Evolutionary conservation across 2,113 vertebrate genomes (phyloP).

Genomic region (Sander vitreus): DNA sequence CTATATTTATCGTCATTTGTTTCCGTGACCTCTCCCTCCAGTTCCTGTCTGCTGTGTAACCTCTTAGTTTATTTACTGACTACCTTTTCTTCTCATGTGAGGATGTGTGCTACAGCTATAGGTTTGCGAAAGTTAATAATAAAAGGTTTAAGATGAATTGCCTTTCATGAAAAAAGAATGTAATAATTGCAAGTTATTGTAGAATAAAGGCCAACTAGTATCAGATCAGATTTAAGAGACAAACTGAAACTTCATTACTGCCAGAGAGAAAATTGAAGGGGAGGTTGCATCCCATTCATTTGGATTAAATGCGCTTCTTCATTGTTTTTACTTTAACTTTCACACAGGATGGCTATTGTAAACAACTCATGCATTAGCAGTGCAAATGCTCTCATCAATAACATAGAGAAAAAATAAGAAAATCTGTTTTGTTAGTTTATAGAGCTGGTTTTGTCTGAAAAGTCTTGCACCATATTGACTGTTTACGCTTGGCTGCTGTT

Average conservation of each 20-base stretch:
- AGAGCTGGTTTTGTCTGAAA: conserved; percentile 51
- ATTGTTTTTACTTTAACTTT: conserved; percentile 17
- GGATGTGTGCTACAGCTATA: not conserved
- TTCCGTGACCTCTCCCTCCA: not conserved
- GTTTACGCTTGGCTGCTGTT: conserved; percentile 54
- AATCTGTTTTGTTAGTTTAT: conserved; percentile 4
- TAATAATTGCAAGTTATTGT: not conserved
- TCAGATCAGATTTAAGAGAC: conserved; percentile 16
- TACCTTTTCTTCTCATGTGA: not conserved
- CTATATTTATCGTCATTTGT: conserved; percentile 39
- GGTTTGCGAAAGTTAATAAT: conserved; percentile 3
- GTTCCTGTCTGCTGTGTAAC: not conserved
- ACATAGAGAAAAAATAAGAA: conserved; percentile 18
- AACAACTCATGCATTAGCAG: conserved; percentile 18
- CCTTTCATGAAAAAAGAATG: too few species aligned
- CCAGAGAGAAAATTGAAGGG: conserved; percentile 14
- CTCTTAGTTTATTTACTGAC: conserved; percentile 8
- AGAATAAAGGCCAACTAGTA: conserved; percentile 1
- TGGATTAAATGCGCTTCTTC: conserved; percentile 20
- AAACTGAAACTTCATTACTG: conserved; percentile 9
- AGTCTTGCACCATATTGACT: conserved; percentile 63
- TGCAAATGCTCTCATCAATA: conserved; percentile 9
- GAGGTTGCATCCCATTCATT: conserved; percentile 21
- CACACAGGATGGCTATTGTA: conserved; percentile 12
- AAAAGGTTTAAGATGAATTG: not conserved